Conservation (phyloP, 2,113 vertebrate genomes). For the Cinclus cinclus region DNA sequence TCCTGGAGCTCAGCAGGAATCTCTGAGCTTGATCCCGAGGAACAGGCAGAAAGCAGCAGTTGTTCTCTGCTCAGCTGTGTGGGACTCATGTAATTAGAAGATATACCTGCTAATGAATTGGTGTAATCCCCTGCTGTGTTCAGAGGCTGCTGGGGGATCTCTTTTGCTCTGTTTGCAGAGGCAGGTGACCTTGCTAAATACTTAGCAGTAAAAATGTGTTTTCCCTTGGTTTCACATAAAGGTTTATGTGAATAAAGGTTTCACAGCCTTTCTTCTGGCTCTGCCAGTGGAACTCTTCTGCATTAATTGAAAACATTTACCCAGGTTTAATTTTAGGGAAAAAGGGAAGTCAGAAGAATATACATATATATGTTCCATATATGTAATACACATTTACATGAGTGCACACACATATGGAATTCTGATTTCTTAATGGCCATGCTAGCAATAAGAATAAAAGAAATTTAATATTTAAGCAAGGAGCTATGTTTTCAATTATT, state of each 20-base stretch:
- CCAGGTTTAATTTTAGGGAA: neutral
- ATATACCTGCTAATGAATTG: slow-evolving; percentile 44
- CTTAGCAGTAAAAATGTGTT: neutral
- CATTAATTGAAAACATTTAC: neutral
- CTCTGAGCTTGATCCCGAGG: neutral
- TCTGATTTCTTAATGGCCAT: neutral
- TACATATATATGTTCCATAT: neutral
- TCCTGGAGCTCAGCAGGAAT: neutral
- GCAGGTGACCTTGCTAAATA: slow-evolving; percentile 31
- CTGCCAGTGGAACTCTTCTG: neutral
- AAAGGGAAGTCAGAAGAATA: neutral
- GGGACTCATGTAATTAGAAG: slow-evolving; percentile 7
- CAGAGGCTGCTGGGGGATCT: slow-evolving; percentile 6
- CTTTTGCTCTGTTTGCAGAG: neutral
- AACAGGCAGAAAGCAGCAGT: neutral
- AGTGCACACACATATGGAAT: neutral
- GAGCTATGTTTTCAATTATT: neutral
- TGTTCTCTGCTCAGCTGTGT: neutral
- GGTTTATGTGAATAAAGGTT: neutral
- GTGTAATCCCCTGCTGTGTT: neutral
- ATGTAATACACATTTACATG: neutral
- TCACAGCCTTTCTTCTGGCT: neutral
- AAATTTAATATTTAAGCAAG: neutral
- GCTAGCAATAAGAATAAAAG: neutral
- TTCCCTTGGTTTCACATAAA: neutral